phyloP scores from a whole-genome alignment of 2,888 invertebrate genomes.

The Sesia bembeciformis region DNA sequence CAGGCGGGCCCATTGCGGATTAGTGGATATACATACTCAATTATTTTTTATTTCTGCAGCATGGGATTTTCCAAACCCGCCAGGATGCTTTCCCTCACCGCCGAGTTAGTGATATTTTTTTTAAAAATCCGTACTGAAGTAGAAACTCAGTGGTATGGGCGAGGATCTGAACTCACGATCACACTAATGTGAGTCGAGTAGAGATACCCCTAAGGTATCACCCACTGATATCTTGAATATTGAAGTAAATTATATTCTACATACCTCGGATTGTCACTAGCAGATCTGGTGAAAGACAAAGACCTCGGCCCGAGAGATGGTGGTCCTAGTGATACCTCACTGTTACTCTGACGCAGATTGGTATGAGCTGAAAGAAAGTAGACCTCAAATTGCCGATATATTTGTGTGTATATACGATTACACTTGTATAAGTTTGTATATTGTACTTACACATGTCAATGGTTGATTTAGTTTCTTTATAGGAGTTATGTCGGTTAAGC shows the following conservation, averaged over 20 bases:
- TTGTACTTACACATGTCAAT: constrained; percentile 45
- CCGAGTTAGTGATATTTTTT: no score
- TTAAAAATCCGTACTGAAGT: no score
- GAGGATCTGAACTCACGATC: no score
- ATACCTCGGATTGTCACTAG: constrained; percentile 47
- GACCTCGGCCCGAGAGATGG: constrained; percentile 59
- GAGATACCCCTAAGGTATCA: no score
- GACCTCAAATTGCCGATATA: constrained; percentile 8
- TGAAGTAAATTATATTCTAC: background rate
- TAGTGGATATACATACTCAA: no score
- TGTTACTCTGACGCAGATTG: constrained; percentile 57
- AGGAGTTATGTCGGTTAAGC: constrained; percentile 65
- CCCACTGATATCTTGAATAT: no score
- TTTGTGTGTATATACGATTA: background rate
- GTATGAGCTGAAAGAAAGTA: constrained; percentile 33
- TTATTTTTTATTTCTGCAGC: no score
- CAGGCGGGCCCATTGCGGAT: no score
- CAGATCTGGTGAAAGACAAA: constrained; percentile 54
- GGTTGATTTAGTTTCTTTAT: constrained; percentile 59
- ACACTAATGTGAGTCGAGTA: no score
- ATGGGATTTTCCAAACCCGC: no score
- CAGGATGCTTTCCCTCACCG: no score
- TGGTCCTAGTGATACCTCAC: constrained; percentile 59
- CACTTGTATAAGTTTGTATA: background rate
- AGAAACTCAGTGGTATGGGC: no score